Evolutionary conservation across 2,888 invertebrate genomes (phyloP).

Genomic region (Dromius quadrimaculatus): DNA sequence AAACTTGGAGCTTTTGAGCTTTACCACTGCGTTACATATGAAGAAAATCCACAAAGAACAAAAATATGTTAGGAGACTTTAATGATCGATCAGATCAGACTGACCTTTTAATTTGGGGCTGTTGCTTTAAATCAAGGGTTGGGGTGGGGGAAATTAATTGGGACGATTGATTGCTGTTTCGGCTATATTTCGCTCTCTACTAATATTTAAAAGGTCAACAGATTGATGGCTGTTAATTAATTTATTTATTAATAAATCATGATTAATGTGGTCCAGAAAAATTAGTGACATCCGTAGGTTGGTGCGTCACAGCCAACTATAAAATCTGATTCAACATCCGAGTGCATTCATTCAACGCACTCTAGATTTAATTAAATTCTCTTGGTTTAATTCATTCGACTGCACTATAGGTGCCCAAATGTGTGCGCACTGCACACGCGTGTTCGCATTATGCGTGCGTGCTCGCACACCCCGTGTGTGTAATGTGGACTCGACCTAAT

Average conservation of each 20-base stretch:
- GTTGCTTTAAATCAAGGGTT: too few species aligned
- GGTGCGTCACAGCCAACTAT: neutral
- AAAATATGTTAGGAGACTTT: conserved; percentile 5
- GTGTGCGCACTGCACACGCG: neutral
- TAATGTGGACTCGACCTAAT: conserved; percentile 61
- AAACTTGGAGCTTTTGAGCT: too few species aligned
- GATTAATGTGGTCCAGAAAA: conserved; percentile 12
- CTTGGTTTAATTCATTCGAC: conserved; percentile 21
- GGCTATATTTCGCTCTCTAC: too few species aligned
- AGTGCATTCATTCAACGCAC: conserved; percentile 38
- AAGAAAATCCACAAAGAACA: neutral
- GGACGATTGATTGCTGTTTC: too few species aligned
- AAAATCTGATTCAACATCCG: conserved; percentile 3
- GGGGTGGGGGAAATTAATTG: too few species aligned
- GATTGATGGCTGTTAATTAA: too few species aligned
- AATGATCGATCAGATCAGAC: conserved; percentile 7
- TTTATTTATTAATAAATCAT: conserved; percentile 1
- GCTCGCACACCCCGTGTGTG: conserved; percentile 57
- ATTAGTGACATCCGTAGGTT: conserved; percentile 3
- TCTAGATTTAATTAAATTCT: conserved; percentile 37
- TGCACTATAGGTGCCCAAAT: neutral
- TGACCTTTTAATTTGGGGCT: conserved; percentile 15
- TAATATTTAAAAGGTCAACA: too few species aligned
- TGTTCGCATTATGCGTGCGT: neutral
- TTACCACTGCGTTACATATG: too few species aligned